Base-by-base conservation (phyloP, 2,113 vertebrate species). In the Strix uralensis region DNA sequence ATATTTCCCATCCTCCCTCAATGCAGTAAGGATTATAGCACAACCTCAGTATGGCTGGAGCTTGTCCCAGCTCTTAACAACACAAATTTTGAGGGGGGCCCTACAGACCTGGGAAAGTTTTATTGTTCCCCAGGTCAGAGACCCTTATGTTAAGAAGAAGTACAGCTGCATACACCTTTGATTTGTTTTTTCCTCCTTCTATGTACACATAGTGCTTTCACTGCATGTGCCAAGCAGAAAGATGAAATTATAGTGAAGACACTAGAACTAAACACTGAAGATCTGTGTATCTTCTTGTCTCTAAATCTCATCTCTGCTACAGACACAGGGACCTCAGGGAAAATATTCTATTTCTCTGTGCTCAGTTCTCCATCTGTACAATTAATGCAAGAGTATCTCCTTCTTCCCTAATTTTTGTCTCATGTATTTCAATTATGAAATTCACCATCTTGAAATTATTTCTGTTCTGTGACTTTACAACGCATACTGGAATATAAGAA, bases 181-280 rank as follows among this genome's bases (percentile, higher is more conserved):
- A 59, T 40, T 63, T 25, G 8, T 0, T 23, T 92, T 70, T 88
- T 34, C 23, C 42, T 49, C 5, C 57, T 9, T 19, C 34, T 52
- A 0, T 10, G 26, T 9, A 29, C 1, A 2, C 9, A 21, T 0
- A 0, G 25, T 15, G 10, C 32, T 78, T 62, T 44, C 13, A 23
- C 11, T 44, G 15, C 13, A 2, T 3, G 5, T 34, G 27, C 23
- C 44, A 67, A 77, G 59, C 30, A 30, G 49, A 15, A 49, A 21
- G 18, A 65, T 9, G 14, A 36, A 81, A 81, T 38, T 32, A 13
- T 0, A 55, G 8, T 19, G 47, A 52, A 75, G 21, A 72, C 9
- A 27, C 30, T 32, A 70, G 40, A 70, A 65, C 4, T 26, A 38
- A 72, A 85, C 6, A 29, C 47, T 46, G 42, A 81, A 90, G n/a